Conservation (phyloP, 1,140 invertebrate species). For the Conus ventricosus region DNA sequence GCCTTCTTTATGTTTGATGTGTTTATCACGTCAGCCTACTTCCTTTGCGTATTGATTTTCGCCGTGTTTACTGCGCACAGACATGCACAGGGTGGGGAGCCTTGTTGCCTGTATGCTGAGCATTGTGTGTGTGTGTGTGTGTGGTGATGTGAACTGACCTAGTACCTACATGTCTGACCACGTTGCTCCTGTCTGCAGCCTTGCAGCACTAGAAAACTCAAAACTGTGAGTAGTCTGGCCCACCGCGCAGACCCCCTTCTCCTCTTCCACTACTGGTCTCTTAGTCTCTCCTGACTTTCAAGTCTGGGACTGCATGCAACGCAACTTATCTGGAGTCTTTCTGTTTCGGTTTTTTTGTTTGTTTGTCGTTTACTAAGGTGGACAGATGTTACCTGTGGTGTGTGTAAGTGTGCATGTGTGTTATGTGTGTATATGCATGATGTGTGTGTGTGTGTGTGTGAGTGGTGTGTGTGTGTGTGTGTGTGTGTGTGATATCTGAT, state of each 20-base stretch:
- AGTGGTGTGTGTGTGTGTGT: not conserved
- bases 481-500: not conserved
- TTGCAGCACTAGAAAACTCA: conserved; percentile 24
- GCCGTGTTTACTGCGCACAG: too few relatives aligned
- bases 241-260: not conserved
- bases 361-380: not conserved
- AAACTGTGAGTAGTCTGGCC: conserved; percentile 32
- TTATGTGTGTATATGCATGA: not conserved
- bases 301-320: conserved; percentile 3
- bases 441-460: not conserved
- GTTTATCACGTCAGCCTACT: too few relatives aligned
- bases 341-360: not conserved
- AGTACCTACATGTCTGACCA: not conserved
- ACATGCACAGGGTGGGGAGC: too few relatives aligned
- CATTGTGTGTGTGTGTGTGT: not conserved
- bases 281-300: not conserved
- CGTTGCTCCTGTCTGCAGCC: conserved; percentile 35
- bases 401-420: not conserved
- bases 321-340: conserved; percentile 13
- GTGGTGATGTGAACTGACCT: not conserved
- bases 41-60: too few relatives aligned
- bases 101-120: not conserved
- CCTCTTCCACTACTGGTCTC: not conserved
- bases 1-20: too few relatives aligned
- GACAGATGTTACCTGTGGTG: not conserved